Evolutionary conservation across 2,797 vertebrate species (phyloP).

Genomic region (Enteromius radiatus): DNA sequence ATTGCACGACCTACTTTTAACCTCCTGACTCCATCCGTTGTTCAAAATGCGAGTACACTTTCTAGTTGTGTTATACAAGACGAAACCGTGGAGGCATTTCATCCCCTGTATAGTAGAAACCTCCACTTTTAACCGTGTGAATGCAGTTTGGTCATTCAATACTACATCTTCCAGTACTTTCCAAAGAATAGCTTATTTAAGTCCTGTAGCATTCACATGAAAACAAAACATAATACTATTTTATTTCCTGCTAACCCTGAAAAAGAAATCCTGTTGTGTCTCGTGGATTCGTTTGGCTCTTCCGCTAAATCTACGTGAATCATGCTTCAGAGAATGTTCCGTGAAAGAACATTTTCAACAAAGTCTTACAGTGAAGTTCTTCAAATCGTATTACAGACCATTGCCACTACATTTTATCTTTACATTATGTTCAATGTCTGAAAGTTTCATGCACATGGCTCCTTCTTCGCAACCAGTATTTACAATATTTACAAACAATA

Average conservation of each 20-base stretch:
- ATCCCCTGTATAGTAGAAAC: conserved; percentile 62
- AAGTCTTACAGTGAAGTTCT: conserved; percentile 99
- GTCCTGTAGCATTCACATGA: conserved; percentile 93
- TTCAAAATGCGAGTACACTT: conserved; percentile 8
- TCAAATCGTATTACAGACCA: conserved; percentile 99
- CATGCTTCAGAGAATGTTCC: conserved; percentile 99
- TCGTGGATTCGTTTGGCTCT: conserved; percentile 90
- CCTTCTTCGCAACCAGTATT: conserved; percentile 88
- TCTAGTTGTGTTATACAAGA: conserved; percentile 25
- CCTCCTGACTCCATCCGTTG: neutral
- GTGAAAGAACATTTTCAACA: conserved; percentile 98
- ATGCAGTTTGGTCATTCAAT: conserved; percentile 54
- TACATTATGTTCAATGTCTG: conserved; percentile 87
- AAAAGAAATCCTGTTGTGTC: conserved; percentile 82
- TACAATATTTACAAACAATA: conserved; percentile 99
- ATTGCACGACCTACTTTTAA: conserved; percentile 12
- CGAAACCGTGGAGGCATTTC: conserved; percentile 36
- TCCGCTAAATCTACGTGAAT: conserved; percentile 93
- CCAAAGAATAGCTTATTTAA: conserved; percentile 65
- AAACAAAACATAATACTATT: conserved; percentile 64
- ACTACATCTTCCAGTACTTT: conserved; percentile 58
- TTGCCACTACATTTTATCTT: conserved; percentile 97
- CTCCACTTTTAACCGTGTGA: conserved; percentile 47
- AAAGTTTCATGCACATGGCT: conserved; percentile 97
- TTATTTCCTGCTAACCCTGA: conserved; percentile 92